phyloP scores from a whole-genome alignment of 1,140 invertebrate species.

The Agraylea sexmaculata region DNA sequence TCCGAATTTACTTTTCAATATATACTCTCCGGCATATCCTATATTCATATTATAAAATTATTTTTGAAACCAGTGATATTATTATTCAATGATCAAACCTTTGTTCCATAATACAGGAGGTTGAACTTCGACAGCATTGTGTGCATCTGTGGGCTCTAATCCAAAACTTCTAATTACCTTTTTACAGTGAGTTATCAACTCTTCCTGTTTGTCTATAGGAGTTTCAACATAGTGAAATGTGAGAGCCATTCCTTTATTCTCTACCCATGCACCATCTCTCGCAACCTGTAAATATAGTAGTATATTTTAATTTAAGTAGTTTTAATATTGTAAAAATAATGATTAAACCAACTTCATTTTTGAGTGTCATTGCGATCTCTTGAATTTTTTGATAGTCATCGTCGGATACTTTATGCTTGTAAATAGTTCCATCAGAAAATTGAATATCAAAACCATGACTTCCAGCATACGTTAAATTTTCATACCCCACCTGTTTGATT shows the following conservation, averaged over 20 bases:
- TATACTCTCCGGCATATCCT: constrained; percentile 77
- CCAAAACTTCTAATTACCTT: constrained; percentile 60
- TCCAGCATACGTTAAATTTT: constrained; percentile 83
- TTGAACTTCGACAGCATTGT: constrained; percentile 75
- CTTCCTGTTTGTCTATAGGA: constrained; percentile 48
- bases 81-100: constrained; percentile 28
- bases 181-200: constrained; percentile 54
- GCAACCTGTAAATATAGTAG: constrained; percentile 44
- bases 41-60: constrained; percentile 14
- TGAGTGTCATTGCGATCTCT: constrained; percentile 60
- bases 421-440: constrained; percentile 80
- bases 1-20: constrained; percentile 75
- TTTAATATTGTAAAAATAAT: neutral
- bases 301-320: neutral
- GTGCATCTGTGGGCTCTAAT: constrained; percentile 63
- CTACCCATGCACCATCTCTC: constrained; percentile 79
- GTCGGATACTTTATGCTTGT: constrained; percentile 77
- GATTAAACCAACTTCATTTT: constrained; percentile 53
- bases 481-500: constrained; percentile 56
- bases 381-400: constrained; percentile 71
- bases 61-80: constrained; percentile 1
- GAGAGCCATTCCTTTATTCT: constrained; percentile 76
- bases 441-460: constrained; percentile 83
- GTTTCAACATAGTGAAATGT: constrained; percentile 84
- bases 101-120: constrained; percentile 87